A percentile compares a stretch with the other conserved stretches of the same genome.
phyloP scores from a whole-genome alignment of 2,113 vertebrate genomes.

The Propithecus coquereli region DNA sequence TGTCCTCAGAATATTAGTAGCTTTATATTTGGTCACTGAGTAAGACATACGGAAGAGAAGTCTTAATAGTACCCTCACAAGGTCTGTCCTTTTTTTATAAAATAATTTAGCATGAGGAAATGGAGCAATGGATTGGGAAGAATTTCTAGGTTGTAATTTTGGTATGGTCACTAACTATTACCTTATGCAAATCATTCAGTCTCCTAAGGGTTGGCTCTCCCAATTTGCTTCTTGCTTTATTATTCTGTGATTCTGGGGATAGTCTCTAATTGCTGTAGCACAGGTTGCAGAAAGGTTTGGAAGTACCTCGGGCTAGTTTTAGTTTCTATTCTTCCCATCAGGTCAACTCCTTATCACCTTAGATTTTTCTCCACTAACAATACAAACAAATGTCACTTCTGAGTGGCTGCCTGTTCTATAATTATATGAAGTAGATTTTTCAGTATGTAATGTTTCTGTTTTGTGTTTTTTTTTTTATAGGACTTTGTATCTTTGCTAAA shows the following conservation, averaged over 20 bases:
- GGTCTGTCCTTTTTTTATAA: not conserved
- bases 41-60: not conserved
- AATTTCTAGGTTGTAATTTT: constrained; percentile 28
- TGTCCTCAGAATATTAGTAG: not conserved
- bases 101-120: not conserved
- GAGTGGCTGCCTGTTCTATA: not conserved
- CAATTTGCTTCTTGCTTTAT: not conserved
- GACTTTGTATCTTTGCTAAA: constrained; percentile 44
- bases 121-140: not conserved
- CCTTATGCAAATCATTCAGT: not conserved
- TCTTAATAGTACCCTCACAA: not conserved
- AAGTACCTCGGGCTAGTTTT: not conserved
- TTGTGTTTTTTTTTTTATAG: constrained; percentile 64
- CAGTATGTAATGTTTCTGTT: constrained; percentile 48
- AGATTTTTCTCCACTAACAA: constrained; percentile 35
- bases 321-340: not conserved
- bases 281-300: not conserved
- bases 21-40: not conserved
- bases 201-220: not conserved
- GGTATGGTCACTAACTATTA: not conserved
- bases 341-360: not conserved
- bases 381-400: not conserved
- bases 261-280: not conserved
- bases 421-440: constrained; percentile 29
- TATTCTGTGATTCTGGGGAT: not conserved